Evolutionary conservation across 2,888 invertebrate genomes (phyloP).

Genomic region (Brenthis daphne): DNA sequence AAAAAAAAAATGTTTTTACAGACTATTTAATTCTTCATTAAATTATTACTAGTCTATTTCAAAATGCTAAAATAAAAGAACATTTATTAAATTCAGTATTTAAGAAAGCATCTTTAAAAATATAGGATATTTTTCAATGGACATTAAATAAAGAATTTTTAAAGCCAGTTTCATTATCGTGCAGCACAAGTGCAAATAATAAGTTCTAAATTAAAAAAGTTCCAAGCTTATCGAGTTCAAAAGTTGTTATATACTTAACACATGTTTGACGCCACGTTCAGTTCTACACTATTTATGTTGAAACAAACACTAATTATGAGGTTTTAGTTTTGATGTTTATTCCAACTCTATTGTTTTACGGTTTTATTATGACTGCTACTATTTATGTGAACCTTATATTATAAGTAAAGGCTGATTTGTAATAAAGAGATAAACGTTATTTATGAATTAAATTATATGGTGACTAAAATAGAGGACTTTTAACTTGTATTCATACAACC

Average conservation of each 20-base stretch:
- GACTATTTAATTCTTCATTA: background rate
- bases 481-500: too few relatives aligned
- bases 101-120: background rate
- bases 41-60: background rate
- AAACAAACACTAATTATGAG: conserved; percentile 19
- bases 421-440: too few relatives aligned
- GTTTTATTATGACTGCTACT: conserved; percentile 2
- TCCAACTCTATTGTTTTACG: background rate
- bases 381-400: too few relatives aligned
- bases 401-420: too few relatives aligned
- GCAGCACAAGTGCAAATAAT: conserved; percentile 26
- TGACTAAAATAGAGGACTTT: too few relatives aligned
- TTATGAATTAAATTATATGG: too few relatives aligned
- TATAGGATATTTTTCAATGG: background rate
- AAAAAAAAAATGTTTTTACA: too few relatives aligned
- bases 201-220: conserved; percentile 38
- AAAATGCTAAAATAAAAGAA: background rate
- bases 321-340: background rate
- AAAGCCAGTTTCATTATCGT: conserved; percentile 6
- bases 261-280: conserved; percentile 24
- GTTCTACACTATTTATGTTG: conserved; percentile 12
- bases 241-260: conserved; percentile 32
- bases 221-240: conserved; percentile 26
- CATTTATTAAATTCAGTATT: too few relatives aligned
- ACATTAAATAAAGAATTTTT: background rate